These are phyloP conservation scores for Calonectris borealis DNA, from an alignment of 2,113 vertebrate genomes.

Conservation along the genomic window DNA sequence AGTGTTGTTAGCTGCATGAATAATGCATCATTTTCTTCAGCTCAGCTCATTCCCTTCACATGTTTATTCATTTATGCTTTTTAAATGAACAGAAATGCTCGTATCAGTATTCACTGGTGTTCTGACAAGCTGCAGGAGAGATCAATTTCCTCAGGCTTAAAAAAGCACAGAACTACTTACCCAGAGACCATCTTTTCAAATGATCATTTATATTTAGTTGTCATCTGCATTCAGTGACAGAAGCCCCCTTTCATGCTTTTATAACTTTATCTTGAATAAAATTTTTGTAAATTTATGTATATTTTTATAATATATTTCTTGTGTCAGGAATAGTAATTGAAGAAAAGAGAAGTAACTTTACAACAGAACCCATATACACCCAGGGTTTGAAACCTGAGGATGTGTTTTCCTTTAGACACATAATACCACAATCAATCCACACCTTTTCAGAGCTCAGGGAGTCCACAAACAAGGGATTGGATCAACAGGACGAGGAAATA, in stretches of 20 bases:
- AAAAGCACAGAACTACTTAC: not conserved
- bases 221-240: not conserved
- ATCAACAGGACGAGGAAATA: not conserved
- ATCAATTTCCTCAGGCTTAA: not conserved
- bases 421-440: not conserved
- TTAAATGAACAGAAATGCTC: constrained; percentile 10
- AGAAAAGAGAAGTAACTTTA: not conserved
- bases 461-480: not conserved
- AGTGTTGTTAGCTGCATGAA: constrained; percentile 36
- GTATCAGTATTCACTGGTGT: not conserved
- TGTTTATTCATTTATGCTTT: constrained; percentile 41
- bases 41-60: not conserved
- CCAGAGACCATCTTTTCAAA: not conserved
- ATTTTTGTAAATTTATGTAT: not conserved
- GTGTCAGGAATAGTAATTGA: not conserved
- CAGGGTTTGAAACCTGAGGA: not conserved
- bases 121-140: not conserved
- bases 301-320: not conserved
- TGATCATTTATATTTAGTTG: not conserved
- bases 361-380: not conserved
- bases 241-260: not conserved
- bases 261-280: not conserved
- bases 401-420: not conserved
- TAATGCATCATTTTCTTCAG: constrained; percentile 40
- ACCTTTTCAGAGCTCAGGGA: not conserved